Evolutionary conservation across 2,888 invertebrate species (phyloP).

Genomic region (Xestia c-nigrum): DNA sequence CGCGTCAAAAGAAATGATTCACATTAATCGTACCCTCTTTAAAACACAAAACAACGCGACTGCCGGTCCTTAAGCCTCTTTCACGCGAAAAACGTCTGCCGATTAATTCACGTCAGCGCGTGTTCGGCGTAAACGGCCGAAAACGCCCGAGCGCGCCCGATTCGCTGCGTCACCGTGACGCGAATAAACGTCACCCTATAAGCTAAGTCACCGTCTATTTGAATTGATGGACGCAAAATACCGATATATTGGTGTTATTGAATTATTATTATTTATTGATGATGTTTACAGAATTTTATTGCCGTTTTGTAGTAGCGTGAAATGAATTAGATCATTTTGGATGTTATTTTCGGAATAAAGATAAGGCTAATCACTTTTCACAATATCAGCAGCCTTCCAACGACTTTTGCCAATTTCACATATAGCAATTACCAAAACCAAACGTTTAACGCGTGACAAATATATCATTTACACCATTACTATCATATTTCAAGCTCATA

Average conservation of each 20-base stretch:
- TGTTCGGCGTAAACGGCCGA: conserved; percentile 65
- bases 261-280: conserved; percentile 69
- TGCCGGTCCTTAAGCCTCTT: conserved; percentile 73
- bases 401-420: conserved; percentile 10
- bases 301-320: conserved; percentile 1
- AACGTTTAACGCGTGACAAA: conserved; percentile 14
- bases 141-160: conserved; percentile 58
- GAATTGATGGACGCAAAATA: conserved; percentile 79
- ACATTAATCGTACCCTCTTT: conserved; percentile 78
- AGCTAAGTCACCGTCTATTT: conserved; percentile 79
- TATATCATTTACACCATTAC: conserved; percentile 30
- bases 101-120: conserved; percentile 82
- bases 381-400: background rate
- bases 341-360: background rate
- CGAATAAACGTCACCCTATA: conserved; percentile 71
- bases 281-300: conserved; percentile 40
- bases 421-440: background rate
- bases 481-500: conserved; percentile 45
- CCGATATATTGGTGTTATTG: conserved; percentile 81
- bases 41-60: conserved; percentile 80
- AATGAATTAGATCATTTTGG: conserved; percentile 16
- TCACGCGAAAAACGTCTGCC: conserved; percentile 74
- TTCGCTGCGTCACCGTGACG: conserved; percentile 81
- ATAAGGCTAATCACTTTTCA: background rate
- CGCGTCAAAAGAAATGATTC: conserved; percentile 78